Base-by-base conservation (phyloP, 2,797 vertebrate genomes). In the Aphelocoma californica region DNA sequence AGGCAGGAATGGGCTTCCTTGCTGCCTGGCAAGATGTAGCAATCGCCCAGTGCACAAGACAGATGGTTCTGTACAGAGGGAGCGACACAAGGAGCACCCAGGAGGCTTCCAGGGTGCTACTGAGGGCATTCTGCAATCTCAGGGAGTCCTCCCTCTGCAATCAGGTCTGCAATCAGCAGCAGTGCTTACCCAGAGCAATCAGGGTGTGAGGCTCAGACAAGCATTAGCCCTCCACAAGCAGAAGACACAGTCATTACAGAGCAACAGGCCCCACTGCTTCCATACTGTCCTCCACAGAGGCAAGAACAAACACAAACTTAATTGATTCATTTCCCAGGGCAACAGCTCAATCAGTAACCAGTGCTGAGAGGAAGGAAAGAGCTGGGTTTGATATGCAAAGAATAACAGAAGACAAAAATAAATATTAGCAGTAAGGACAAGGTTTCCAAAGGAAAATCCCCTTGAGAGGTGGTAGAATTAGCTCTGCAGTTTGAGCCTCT, bases 281-380 rank as follows among this genome's bases (percentile, higher is more conserved):
- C 62, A 25, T 6, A 10, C 9, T 31, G 21, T 7, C 74, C 78
- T 78, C 19, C 51, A 36, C 28, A 25, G 61, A 45, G 51, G 60
- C 54, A 69, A 62, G 88, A 91, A 29, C 50, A 92, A 91, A 81
- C 57, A 75, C 23, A 56, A 25, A 75, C 74, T 58, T 86, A 58
- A 91, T 88, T 58, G 80, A 81, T 88, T 91, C 29, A 66, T 94
- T 91, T 93, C 89, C 87, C 66, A 88, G 79, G 47, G 73, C 72
- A 93, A 9, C 70, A 58, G 21, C 31, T 72, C 47, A 40, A 62
- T 81, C 82, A 73, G 13, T 45, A 88, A 19, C 26, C 18, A 23
- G 44, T 53, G n/a, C 65, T 72, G 66, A 57, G 56, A 88, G 38
- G n/a, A 65, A 44, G 40, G 53, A 47, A 92, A 40, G 45, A 60